Percentiles rank a stretch among this genome's conserved stretches.
Evolutionary conservation across 2,888 invertebrate species (phyloP).

Genomic region (Lymantria monacha): DNA sequence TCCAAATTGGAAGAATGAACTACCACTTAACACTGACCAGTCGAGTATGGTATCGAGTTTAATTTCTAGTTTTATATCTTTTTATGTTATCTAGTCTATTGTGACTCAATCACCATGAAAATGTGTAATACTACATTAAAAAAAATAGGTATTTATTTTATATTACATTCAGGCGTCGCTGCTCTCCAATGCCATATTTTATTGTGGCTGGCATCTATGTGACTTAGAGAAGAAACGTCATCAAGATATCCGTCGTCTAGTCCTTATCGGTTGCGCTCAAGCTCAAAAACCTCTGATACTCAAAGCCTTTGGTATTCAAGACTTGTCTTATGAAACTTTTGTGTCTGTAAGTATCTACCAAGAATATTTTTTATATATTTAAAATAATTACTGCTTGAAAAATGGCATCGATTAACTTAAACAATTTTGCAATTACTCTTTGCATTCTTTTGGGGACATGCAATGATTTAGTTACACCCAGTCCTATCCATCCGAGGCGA

Average conservation of each 20-base stretch:
- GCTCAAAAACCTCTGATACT: conserved; percentile 71
- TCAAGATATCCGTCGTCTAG: conserved; percentile 51
- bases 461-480: background rate
- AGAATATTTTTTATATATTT: background rate
- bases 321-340: conserved; percentile 69
- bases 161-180: conserved; percentile 54
- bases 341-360: conserved; percentile 62
- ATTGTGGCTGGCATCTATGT: conserved; percentile 66
- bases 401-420: background rate
- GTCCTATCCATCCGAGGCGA: no score
- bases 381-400: background rate
- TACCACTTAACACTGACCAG: no score
- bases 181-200: conserved; percentile 61
- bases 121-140: no score
- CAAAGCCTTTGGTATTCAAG: conserved; percentile 73
- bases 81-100: no score
- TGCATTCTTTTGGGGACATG: background rate
- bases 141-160: no score
- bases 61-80: no score
- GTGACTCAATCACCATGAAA: no score
- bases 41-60: no score
- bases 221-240: conserved; percentile 41
- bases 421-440: background rate
- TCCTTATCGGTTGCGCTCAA: conserved; percentile 68
- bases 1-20: no score